A percentile compares a stretch with the other conserved stretches of the same genome.
Conservation (phyloP, 2,888 invertebrate species). For the Apamea monoglypha region DNA sequence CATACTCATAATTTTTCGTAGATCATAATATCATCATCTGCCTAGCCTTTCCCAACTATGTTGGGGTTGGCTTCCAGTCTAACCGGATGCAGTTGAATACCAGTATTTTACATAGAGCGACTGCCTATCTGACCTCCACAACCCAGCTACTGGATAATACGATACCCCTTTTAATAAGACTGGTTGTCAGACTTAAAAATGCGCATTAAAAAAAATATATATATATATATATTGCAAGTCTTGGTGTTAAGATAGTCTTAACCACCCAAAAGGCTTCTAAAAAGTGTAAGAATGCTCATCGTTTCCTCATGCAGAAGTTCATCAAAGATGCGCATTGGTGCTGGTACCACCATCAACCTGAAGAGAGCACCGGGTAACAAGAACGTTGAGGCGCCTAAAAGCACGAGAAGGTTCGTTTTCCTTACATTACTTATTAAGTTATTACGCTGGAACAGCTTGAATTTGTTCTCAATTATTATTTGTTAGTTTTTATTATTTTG, state of each 20-base stretch:
- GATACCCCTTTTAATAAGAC: background rate
- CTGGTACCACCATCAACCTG: background rate
- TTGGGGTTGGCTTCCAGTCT: background rate
- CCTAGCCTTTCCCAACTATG: background rate
- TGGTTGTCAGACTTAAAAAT: background rate
- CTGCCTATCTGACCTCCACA: background rate
- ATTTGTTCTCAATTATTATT: background rate
- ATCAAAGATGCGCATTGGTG: slow-evolving; percentile 63
- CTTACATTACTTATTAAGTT: background rate
- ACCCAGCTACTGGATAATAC: background rate
- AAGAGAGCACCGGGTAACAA: slow-evolving; percentile 33
- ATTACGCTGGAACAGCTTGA: background rate
- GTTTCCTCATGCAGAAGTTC: slow-evolving; percentile 59
- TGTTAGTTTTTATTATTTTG: background rate
- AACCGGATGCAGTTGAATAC: background rate
- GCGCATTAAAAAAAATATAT: background rate
- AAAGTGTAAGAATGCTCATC: background rate
- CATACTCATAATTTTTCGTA: background rate
- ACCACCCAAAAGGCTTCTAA: background rate
- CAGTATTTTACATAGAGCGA: background rate
- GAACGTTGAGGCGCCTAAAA: slow-evolving; percentile 44
- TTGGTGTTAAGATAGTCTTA: background rate
- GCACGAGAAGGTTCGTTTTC: slow-evolving; percentile 56
- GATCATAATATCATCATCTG: background rate
- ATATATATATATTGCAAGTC: background rate